These are phyloP conservation scores for Noctua janthina DNA, from an alignment of 2,888 invertebrate species.

Conservation along the genomic window DNA sequence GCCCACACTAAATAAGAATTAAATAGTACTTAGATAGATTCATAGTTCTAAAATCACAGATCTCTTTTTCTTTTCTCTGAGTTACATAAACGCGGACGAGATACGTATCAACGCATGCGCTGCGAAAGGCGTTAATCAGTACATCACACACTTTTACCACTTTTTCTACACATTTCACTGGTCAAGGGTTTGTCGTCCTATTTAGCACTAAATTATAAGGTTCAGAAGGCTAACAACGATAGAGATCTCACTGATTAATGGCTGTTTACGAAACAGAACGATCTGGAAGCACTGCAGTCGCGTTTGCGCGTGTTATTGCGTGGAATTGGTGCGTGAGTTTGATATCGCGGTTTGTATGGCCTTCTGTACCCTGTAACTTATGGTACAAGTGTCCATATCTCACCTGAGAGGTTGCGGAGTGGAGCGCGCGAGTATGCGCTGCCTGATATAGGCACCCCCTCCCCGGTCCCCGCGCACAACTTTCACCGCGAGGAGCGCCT, in stretches of 20 bases:
- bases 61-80: conserved; percentile 59
- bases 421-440: conserved; percentile 82
- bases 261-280: conserved; percentile 7
- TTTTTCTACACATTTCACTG: conserved; percentile 70
- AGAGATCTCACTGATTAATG: conserved; percentile 24
- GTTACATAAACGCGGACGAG: conserved; percentile 68
- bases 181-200: conserved; percentile 55
- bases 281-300: conserved; percentile 26
- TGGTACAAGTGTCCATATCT: conserved; percentile 71
- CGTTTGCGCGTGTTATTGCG: conserved; percentile 6
- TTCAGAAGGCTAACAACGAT: conserved; percentile 51
- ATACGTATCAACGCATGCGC: conserved; percentile 62
- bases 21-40: conserved; percentile 16
- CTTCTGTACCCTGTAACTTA: conserved; percentile 52
- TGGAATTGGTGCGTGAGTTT: conserved; percentile 22
- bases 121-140: conserved; percentile 71
- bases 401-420: conserved; percentile 84
- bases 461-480: conserved; percentile 75
- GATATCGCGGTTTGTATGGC: conserved; percentile 31
- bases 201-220: conserved; percentile 54
- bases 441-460: conserved; percentile 82
- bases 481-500: conserved; percentile 82
- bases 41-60: conserved; percentile 51
- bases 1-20: background rate
- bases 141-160: conserved; percentile 73